A percentile compares a stretch with the other conserved stretches of the same genome.
These are phyloP conservation scores for Eupeodes corollae DNA, from an alignment of 1,140 invertebrate species.

Conservation along the genomic window DNA sequence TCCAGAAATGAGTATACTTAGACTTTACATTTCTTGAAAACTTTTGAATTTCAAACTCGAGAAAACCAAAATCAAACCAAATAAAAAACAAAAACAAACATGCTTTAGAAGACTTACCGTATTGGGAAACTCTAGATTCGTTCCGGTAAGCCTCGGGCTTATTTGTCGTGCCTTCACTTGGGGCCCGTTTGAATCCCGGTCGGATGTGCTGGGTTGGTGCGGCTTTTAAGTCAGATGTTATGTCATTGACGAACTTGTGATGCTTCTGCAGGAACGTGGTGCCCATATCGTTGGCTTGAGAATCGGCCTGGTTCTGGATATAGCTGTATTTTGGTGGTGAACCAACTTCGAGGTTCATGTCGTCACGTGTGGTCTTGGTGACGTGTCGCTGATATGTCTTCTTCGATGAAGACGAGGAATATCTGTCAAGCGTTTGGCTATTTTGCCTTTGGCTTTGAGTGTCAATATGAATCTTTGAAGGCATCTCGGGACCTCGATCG, in stretches of 20 bases:
- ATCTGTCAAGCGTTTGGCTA: conserved; percentile 25
- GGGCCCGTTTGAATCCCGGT: conserved; percentile 43
- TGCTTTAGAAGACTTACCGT: conserved; percentile 46
- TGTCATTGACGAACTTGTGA: conserved; percentile 54
- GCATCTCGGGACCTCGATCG: conserved; percentile 44
- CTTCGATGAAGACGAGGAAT: conserved; percentile 18
- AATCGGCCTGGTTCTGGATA: conserved; percentile 37
- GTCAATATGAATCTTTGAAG: conserved; percentile 30
- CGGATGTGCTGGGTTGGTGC: conserved; percentile 18
- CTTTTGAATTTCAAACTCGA: too few species aligned
- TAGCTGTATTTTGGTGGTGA: conserved; percentile 50
- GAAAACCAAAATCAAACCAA: not conserved
- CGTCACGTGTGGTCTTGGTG: conserved; percentile 12
- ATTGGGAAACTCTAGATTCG: conserved; percentile 55
- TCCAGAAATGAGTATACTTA: too few species aligned
- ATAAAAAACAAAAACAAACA: not conserved
- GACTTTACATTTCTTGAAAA: too few species aligned
- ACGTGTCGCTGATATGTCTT: conserved; percentile 3
- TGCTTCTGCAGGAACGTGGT: conserved; percentile 57
- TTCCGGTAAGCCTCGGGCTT: conserved; percentile 55
- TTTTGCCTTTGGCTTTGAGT: conserved; percentile 12
- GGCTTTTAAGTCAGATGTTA: conserved; percentile 47
- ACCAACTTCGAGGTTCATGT: conserved; percentile 41
- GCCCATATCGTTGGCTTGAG: conserved; percentile 48
- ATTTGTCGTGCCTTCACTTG: conserved; percentile 28